These are phyloP conservation scores for Campylomormyrus numenius DNA, from an alignment of 2,113 vertebrate species.

Conservation along the genomic window DNA sequence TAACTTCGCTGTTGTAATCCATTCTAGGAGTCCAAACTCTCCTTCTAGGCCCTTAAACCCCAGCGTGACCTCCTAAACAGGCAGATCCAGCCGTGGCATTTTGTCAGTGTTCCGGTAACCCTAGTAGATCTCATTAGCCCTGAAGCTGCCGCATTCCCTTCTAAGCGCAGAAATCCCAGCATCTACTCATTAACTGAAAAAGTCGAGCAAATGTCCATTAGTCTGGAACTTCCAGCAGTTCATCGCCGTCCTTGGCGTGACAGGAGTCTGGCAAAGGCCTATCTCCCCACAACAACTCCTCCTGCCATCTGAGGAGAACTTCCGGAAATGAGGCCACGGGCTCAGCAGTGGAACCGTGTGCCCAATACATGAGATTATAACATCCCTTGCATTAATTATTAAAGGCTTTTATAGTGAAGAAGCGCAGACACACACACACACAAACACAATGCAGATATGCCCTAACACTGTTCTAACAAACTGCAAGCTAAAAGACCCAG, in stretches of 20 bases:
- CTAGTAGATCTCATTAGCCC: background rate
- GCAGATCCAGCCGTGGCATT: background rate
- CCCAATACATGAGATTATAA: constrained; percentile 3
- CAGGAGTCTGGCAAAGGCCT: background rate
- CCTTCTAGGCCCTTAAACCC: background rate
- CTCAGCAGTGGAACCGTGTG: background rate
- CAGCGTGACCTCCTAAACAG: background rate
- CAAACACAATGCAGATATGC: background rate
- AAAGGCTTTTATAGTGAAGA: background rate
- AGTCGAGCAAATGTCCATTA: background rate
- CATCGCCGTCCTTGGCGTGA: background rate
- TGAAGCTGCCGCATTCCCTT: background rate
- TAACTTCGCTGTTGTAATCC: background rate
- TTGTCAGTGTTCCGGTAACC: background rate
- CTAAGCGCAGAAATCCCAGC: background rate
- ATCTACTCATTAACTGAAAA: background rate
- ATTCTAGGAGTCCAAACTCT: background rate
- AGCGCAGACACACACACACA: background rate
- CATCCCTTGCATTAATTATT: background rate
- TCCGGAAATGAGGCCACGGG: background rate
- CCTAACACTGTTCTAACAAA: background rate
- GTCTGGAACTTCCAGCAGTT: background rate
- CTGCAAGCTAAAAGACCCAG: background rate
- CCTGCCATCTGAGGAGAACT: background rate
- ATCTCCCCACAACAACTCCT: background rate